These are phyloP conservation scores for Luperina testacea DNA, from an alignment of 2,888 invertebrate genomes.

Conservation along the genomic window DNA sequence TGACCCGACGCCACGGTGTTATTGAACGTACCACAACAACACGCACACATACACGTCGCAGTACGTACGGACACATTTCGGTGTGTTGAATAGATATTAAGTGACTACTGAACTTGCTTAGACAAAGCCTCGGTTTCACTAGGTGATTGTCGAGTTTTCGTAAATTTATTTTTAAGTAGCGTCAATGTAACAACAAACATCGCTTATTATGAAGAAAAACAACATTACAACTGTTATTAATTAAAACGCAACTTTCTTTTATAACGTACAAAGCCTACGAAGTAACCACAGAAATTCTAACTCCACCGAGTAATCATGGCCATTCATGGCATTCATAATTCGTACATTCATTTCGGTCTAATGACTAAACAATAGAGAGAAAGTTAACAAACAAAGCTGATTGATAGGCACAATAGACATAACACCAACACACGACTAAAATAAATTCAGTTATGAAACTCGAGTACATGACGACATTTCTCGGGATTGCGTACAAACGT, in stretches of 20 bases:
- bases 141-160: not conserved
- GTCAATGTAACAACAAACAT: not conserved
- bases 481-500: slow-evolving; percentile 54
- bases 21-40: slow-evolving; percentile 86
- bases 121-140: slow-evolving; percentile 56
- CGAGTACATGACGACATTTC: slow-evolving; percentile 48
- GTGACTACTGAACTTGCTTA: slow-evolving; percentile 68
- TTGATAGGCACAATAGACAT: slow-evolving; percentile 32
- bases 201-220: not conserved
- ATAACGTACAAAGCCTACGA: slow-evolving; percentile 1
- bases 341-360: slow-evolving; percentile 33
- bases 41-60: slow-evolving; percentile 70
- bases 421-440: slow-evolving; percentile 14
- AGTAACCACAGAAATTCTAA: slow-evolving; percentile 27
- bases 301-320: slow-evolving; percentile 25
- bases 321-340: slow-evolving; percentile 48
- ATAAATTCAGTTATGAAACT: slow-evolving; percentile 46
- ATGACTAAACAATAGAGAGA: slow-evolving; percentile 53
- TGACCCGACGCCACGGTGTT: slow-evolving; percentile 86
- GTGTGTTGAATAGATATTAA: slow-evolving; percentile 67
- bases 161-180: not conserved
- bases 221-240: not conserved
- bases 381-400: slow-evolving; percentile 49
- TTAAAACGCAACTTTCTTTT: slow-evolving; percentile 21
- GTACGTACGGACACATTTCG: slow-evolving; percentile 61